phyloP scores from a whole-genome alignment of 2,888 invertebrate species.

The Eilema sororculum region DNA sequence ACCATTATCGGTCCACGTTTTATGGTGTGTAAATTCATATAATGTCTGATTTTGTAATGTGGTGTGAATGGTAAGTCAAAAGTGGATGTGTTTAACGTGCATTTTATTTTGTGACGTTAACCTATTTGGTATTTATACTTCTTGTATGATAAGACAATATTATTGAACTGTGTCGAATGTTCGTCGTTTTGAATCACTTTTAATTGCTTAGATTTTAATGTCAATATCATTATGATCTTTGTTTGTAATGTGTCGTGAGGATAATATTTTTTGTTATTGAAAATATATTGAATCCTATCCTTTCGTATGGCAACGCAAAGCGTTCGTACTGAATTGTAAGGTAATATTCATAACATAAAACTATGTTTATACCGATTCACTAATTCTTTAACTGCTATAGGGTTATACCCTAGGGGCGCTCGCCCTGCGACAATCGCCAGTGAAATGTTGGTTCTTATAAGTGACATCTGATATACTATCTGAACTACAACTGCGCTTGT shows the following conservation, averaged over 20 bases:
- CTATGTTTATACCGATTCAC: conserved; percentile 18
- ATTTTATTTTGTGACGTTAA: conserved; percentile 44
- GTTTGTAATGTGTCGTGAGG: background rate
- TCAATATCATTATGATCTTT: conserved; percentile 3
- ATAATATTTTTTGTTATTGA: conserved; percentile 1
- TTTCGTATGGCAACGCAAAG: background rate
- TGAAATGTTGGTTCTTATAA: background rate
- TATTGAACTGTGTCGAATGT: conserved; percentile 44
- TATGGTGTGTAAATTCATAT: conserved; percentile 6
- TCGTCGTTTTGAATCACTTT: conserved; percentile 42
- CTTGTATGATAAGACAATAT: conserved; percentile 39
- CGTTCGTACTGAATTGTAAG: background rate
- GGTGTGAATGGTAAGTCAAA: conserved; percentile 14
- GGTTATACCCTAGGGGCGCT: background rate
- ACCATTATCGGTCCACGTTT: conserved; percentile 1
- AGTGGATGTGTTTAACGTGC: conserved; percentile 34
- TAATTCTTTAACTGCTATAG: background rate
- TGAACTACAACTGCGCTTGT: conserved; percentile 32
- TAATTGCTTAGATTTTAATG: conserved; percentile 11
- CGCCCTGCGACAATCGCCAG: conserved; percentile 11
- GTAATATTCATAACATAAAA: conserved; percentile 1
- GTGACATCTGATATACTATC: conserved; percentile 24
- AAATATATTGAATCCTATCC: conserved; percentile 5
- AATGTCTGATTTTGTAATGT: conserved; percentile 3
- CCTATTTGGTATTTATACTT: conserved; percentile 46